Percentiles rank a stretch among this genome's conserved stretches.
phyloP scores from a whole-genome alignment of 2,888 invertebrate genomes.

The Lepidochrysops patricia region DNA sequence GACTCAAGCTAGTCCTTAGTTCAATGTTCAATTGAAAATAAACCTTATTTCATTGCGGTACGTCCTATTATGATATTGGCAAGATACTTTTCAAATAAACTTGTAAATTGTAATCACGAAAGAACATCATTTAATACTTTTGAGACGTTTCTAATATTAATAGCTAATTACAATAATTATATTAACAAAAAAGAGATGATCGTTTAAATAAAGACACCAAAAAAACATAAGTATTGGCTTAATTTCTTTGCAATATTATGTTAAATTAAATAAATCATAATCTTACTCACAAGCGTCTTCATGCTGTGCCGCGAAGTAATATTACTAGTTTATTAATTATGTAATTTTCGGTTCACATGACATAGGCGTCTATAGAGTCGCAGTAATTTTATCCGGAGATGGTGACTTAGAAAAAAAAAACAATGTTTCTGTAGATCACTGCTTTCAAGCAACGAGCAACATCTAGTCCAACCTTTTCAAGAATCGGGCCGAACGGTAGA shows the following conservation, averaged over 20 bases:
- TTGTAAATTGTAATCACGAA: no score
- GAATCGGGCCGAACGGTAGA: no score
- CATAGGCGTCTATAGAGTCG: background rate
- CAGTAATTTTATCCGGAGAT: no score
- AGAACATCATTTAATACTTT: no score
- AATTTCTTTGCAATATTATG: background rate
- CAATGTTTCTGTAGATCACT: no score
- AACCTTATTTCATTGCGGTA: background rate
- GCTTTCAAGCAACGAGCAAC: no score
- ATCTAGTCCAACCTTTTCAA: no score
- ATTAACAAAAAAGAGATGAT: background rate
- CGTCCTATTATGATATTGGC: background rate
- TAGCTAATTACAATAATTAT: background rate
- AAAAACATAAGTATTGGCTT: background rate
- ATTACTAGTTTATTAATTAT: constrained; percentile 5
- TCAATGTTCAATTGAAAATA: background rate
- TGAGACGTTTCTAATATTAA: no score
- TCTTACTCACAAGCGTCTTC: constrained; percentile 7
- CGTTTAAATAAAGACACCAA: background rate
- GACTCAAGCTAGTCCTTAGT: background rate
- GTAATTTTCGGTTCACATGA: background rate
- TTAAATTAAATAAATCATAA: constrained; percentile 24
- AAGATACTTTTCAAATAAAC: background rate
- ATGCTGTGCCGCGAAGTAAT: constrained; percentile 1
- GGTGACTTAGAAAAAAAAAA: no score